Evolutionary conservation across 1,140 invertebrate species (phyloP).

Genomic region (Procambarus clarkii): DNA sequence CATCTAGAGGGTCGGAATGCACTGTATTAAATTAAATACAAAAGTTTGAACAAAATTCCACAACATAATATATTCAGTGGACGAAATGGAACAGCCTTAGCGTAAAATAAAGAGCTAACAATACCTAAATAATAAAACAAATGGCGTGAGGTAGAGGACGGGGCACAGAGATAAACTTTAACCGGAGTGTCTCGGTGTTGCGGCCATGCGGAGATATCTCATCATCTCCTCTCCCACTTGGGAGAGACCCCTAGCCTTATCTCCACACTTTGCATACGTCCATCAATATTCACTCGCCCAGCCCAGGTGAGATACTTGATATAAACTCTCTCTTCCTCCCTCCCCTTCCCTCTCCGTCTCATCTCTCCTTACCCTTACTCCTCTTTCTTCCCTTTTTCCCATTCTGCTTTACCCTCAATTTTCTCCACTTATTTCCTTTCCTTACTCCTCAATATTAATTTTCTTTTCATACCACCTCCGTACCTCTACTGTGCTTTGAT

Average conservation of each 20-base stretch:
- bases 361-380: not conserved
- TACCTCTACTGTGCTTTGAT: no score
- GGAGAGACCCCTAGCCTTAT: constrained; percentile 36
- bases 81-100: not conserved
- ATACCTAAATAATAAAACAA: not conserved
- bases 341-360: not conserved
- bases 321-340: constrained; percentile 15
- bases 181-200: constrained; percentile 55
- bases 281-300: constrained; percentile 65
- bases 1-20: no score
- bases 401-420: not conserved
- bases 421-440: not conserved
- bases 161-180: constrained; percentile 41
- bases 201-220: constrained; percentile 62
- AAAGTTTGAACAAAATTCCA: no score
- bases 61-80: no score
- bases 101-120: not conserved
- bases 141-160: not conserved
- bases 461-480: no score
- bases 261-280: constrained; percentile 63
- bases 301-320: constrained; percentile 55
- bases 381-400: not conserved
- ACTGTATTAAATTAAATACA: no score
- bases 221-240: constrained; percentile 2
- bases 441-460: not conserved